phyloP scores from a whole-genome alignment of 2,797 vertebrate species.

The Pempheris klunzingeri region DNA sequence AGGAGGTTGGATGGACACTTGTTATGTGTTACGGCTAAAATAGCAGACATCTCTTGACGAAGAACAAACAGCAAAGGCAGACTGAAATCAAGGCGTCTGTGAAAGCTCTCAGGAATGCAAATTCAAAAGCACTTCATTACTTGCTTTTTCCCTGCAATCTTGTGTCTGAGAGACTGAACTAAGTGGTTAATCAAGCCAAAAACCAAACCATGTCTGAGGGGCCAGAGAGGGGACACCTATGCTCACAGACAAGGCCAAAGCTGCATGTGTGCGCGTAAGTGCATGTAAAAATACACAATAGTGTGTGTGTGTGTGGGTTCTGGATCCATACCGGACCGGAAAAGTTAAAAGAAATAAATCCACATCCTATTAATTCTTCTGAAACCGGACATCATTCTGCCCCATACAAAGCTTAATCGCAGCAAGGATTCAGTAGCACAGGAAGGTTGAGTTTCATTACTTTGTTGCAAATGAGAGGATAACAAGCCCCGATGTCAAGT shows the following conservation, averaged over 20 bases:
- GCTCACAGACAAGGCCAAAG: conserved; percentile 46
- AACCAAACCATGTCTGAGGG: conserved; percentile 69
- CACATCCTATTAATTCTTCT: background rate
- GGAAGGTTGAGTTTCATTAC: background rate
- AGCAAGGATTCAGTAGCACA: background rate
- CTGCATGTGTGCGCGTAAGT: conserved; percentile 4
- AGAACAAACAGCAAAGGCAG: conserved; percentile 78
- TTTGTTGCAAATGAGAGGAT: background rate
- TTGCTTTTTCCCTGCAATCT: conserved; percentile 82
- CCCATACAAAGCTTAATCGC: background rate
- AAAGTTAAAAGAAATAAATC: background rate
- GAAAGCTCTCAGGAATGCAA: conserved; percentile 76
- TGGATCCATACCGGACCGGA: conserved; percentile 6
- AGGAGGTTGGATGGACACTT: conserved; percentile 84
- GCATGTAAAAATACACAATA: background rate
- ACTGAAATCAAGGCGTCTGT: conserved; percentile 81
- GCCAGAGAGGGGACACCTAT: conserved; percentile 64
- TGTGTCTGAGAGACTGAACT: conserved; percentile 81
- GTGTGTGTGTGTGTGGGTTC: background rate
- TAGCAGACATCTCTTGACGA: conserved; percentile 76
- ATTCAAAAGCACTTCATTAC: conserved; percentile 87
- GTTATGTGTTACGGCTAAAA: conserved; percentile 77
- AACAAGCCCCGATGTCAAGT: background rate
- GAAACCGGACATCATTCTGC: background rate
- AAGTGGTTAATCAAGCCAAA: conserved; percentile 86